These are phyloP conservation scores for Alcedo atthis DNA, from an alignment of 2,797 vertebrate species.

Conservation along the genomic window DNA sequence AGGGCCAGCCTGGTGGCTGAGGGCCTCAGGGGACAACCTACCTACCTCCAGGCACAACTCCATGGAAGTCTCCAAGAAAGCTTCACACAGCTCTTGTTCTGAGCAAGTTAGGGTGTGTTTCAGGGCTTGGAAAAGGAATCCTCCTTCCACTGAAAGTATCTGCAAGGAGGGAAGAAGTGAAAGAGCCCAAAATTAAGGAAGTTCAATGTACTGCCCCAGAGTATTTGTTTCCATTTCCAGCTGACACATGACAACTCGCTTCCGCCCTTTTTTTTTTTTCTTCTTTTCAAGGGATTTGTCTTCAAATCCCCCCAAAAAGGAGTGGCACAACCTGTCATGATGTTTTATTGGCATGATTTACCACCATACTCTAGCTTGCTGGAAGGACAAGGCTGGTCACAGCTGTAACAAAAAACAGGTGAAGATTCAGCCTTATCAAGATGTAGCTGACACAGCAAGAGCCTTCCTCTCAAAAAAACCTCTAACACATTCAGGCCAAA, in stretches of 20 bases:
- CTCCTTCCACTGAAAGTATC: fast-evolving
- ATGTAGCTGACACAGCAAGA: neutral
- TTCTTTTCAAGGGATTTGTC: neutral
- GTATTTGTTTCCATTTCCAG: neutral
- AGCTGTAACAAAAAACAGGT: neutral
- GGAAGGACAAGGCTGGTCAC: neutral
- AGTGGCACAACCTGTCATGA: neutral
- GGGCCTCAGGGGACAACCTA: no score
- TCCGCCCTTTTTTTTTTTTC: neutral
- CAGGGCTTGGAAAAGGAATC: fast-evolving
- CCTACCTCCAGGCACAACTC: neutral
- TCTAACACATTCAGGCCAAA: neutral
- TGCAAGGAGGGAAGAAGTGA: neutral
- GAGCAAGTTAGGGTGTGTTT: neutral
- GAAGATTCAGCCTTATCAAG: neutral
- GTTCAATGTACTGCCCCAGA: neutral
- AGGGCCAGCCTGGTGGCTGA: neutral
- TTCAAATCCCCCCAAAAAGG: neutral
- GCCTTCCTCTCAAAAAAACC: neutral
- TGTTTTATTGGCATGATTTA: neutral
- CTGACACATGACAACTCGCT: neutral
- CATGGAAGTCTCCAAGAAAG: neutral
- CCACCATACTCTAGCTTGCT: neutral
- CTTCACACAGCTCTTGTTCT: neutral
- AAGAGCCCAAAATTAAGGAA: slow-evolving; percentile 15